Evolutionary conservation across 2,113 vertebrate species (phyloP).

Genomic region (Pseudopodoces humilis): DNA sequence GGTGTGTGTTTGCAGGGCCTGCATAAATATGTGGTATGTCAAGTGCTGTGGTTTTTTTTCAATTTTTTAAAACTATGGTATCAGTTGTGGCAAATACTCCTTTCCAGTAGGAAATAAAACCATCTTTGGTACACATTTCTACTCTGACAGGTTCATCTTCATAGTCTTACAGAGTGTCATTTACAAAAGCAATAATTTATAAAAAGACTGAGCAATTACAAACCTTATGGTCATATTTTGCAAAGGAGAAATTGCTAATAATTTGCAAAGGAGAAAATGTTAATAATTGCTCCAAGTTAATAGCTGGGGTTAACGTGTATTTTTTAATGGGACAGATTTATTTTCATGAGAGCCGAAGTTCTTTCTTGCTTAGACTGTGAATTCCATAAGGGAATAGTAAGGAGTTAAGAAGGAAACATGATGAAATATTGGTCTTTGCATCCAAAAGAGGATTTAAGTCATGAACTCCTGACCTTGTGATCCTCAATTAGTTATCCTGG

Average conservation of each 20-base stretch:
- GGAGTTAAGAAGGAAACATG: conserved; percentile 56
- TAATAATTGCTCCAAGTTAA: conserved; percentile 12
- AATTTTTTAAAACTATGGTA: neutral
- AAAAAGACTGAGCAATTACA: neutral
- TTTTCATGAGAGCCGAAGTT: conserved; percentile 35
- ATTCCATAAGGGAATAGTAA: conserved; percentile 54
- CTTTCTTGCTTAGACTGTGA: conserved; percentile 47
- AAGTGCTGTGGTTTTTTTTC: neutral
- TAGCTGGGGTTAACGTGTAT: conserved; percentile 3
- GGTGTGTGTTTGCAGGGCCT: neutral
- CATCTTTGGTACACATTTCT: neutral
- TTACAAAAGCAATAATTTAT: neutral
- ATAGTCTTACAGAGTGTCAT: neutral
- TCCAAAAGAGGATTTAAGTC: conserved; percentile 58
- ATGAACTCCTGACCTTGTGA: conserved; percentile 58
- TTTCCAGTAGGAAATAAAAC: neutral
- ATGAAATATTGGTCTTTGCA: conserved; percentile 54
- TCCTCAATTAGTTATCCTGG: conserved; percentile 53
- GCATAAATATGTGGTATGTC: neutral
- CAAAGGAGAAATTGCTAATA: neutral
- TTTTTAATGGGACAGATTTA: conserved; percentile 50
- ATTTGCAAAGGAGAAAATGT: neutral
- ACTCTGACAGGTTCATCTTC: neutral
- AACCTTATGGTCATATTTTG: neutral
- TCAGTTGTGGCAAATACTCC: rapidly evolving